These are phyloP conservation scores for Hypothenemus hampei DNA, from an alignment of 1,140 invertebrate species.

Conservation along the genomic window DNA sequence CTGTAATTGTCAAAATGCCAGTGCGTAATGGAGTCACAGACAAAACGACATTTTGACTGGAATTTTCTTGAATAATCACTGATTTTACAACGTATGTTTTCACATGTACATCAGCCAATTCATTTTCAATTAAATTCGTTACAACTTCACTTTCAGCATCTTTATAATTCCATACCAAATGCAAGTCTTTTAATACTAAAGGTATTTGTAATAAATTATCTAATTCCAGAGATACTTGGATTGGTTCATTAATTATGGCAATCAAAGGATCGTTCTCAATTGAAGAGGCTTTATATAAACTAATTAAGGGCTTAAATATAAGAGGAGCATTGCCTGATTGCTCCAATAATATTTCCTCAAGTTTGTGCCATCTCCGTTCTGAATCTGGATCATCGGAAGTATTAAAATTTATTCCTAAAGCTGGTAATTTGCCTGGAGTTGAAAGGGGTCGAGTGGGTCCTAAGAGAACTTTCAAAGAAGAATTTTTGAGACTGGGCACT, in stretches of 20 bases:
- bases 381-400: slow-evolving; percentile 40
- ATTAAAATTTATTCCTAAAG: slow-evolving; percentile 43
- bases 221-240: slow-evolving; percentile 71
- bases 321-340: slow-evolving; percentile 64
- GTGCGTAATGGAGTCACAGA: slow-evolving; percentile 47
- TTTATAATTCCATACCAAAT: slow-evolving; percentile 74
- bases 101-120: slow-evolving; percentile 42
- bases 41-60: slow-evolving; percentile 44
- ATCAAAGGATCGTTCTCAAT: slow-evolving; percentile 63
- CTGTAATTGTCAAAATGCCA: slow-evolving; percentile 46
- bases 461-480: slow-evolving; percentile 61
- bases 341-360: slow-evolving; percentile 76
- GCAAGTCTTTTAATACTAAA: slow-evolving; percentile 65
- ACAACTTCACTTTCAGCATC: slow-evolving; percentile 45
- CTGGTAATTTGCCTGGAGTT: slow-evolving; percentile 47
- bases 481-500: slow-evolving; percentile 62
- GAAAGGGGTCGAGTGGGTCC: slow-evolving; percentile 51
- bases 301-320: slow-evolving; percentile 71
- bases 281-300: slow-evolving; percentile 60
- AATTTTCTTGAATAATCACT: slow-evolving; percentile 43
- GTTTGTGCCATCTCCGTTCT: slow-evolving; percentile 58
- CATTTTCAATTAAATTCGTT: slow-evolving; percentile 39
- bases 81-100: slow-evolving; percentile 46
- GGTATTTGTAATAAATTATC: slow-evolving; percentile 77
- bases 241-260: slow-evolving; percentile 72